phyloP scores from a whole-genome alignment of 2,113 vertebrate genomes.

The Cynoglossus semilaevis region DNA sequence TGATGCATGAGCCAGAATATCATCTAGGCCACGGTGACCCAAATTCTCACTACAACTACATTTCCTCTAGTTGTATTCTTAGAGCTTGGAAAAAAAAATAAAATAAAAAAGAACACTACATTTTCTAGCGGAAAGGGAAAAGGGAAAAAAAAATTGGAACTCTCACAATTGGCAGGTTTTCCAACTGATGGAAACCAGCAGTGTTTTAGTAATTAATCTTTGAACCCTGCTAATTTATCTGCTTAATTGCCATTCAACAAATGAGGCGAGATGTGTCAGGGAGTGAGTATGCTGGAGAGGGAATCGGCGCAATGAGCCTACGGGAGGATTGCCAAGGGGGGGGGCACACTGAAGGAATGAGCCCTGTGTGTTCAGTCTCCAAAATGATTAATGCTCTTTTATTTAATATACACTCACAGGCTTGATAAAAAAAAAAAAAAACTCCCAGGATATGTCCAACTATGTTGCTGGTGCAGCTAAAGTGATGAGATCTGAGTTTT shows the following conservation, averaged over 20 bases:
- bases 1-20: conserved; percentile 39
- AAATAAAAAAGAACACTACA: conserved; percentile 32
- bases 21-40: conserved; percentile 56
- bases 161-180: conserved; percentile 48
- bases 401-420: conserved; percentile 73
- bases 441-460: conserved; percentile 50
- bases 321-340: conserved; percentile 48
- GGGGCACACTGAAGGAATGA: conserved; percentile 57
- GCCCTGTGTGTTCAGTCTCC: conserved; percentile 54
- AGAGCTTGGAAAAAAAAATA: conserved; percentile 48
- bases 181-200: conserved; percentile 53
- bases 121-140: conserved; percentile 25
- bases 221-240: conserved; percentile 70
- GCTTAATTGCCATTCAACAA: conserved; percentile 73
- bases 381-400: conserved; percentile 73
- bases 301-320: conserved; percentile 39
- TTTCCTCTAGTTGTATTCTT: conserved; percentile 54
- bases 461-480: conserved; percentile 35
- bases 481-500: conserved; percentile 42
- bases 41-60: conserved; percentile 57
- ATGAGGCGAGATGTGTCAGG: conserved; percentile 39
- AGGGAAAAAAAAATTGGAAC: conserved; percentile 33
- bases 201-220: conserved; percentile 70
- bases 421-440: conserved; percentile 54
- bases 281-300: conserved; percentile 33